Base-by-base conservation (phyloP, 2,888 invertebrate species). In the Lacanobia oleracea region DNA sequence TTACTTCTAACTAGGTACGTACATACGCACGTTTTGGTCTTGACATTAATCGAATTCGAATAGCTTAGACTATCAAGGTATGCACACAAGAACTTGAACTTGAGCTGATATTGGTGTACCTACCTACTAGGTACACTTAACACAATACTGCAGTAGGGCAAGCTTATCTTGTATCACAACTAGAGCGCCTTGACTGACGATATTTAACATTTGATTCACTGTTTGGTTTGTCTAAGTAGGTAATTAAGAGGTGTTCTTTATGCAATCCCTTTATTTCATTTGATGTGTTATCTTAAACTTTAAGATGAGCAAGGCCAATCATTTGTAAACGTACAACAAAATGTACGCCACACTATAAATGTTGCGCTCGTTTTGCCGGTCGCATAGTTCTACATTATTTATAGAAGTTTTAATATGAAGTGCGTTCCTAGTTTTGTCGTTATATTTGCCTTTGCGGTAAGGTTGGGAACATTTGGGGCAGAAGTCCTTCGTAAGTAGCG, bases 401-500 rank as follows among this genome's bases (percentile, higher is more conserved):
- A 53, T n/a, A 76, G 23, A 27, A 45, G 59, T 69, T 60, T 14
- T 43, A 77, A 43, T 59, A 84, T 84, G 84, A 71, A 75, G 66
- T 68, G 59, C 21, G 23, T 65, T 9, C 57, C 53, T 51, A 77
- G 56, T 57, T 51, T 84, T 18, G 6, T 72, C 53, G 23, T 82
- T 33, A 43, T 77, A 63, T 50, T 66, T 57, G 56, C 66, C n/a
- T 21, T 84, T n/a, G 60, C 67, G 50, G 21, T 53, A 33, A 62
- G 60, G 16, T 37, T 57, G 9, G 48, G 21, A 56, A 48, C 57
- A 27, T 54, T 64, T 40, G 76, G 75, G 8, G 65, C 75, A 63
- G 82, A 88, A 69, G 78, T 82, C 1, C 61, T 56, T 56, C 79
- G 88, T 88, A 77, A 88, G 88, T 85, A 67, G 14, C 53, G 18